phyloP scores from a whole-genome alignment of 2,888 invertebrate genomes.

The Merodon equestris region DNA sequence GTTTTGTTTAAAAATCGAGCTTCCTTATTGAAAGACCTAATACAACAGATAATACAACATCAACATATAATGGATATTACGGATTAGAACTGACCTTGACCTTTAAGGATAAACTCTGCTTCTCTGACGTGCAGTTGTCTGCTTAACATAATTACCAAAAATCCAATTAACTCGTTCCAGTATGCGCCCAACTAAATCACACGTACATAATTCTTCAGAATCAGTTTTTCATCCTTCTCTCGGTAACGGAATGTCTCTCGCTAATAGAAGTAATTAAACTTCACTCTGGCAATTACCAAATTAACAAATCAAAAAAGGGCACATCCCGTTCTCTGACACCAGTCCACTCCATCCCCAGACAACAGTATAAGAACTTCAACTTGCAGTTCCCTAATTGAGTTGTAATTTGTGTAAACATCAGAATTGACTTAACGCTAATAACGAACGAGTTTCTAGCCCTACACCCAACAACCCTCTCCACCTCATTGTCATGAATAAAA shows the following conservation, averaged over 20 bases:
- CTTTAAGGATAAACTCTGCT: too few species aligned
- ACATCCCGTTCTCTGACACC: slow-evolving; percentile 11
- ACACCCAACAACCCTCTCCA: slow-evolving; percentile 10
- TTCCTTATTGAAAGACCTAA: too few species aligned
- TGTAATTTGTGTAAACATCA: slow-evolving; percentile 72
- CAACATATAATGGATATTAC: too few species aligned
- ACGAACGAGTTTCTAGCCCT: slow-evolving; percentile 42
- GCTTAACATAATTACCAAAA: too few species aligned
- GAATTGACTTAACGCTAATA: slow-evolving; percentile 72
- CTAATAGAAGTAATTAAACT: slow-evolving; percentile 58
- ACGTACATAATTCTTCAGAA: too few species aligned
- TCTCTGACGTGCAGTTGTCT: too few species aligned
- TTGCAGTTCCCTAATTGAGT: slow-evolving; percentile 70
- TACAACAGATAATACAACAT: too few species aligned
- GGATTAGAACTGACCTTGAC: too few species aligned
- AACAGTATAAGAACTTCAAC: slow-evolving; percentile 28
- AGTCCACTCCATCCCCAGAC: slow-evolving; percentile 20
- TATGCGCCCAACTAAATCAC: too few species aligned
- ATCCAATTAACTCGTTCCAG: too few species aligned
- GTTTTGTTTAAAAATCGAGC: too few species aligned
- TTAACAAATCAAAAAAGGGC: slow-evolving; percentile 59
- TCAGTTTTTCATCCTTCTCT: too few species aligned
- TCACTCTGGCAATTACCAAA: slow-evolving; percentile 63
- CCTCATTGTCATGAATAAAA: slow-evolving; percentile 54
- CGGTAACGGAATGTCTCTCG: not conserved